Conservation (phyloP, 2,888 invertebrate genomes). For the Sarcophaga variegata region DNA sequence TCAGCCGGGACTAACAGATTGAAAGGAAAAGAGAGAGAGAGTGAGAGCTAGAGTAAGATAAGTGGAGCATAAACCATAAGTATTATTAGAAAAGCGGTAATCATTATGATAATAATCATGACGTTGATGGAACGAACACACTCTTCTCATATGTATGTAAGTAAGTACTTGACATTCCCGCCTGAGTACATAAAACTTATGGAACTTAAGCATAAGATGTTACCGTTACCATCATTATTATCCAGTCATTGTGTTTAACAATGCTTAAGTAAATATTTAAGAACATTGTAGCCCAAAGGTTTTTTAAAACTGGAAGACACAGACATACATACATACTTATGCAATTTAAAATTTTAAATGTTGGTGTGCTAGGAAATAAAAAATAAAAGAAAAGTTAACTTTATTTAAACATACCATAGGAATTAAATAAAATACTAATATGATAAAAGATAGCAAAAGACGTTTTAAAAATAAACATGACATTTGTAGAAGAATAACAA, state of each 20-base stretch:
- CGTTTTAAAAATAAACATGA: background rate
- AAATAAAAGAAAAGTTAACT: too few species aligned
- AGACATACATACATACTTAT: background rate
- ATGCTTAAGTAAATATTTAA: slow-evolving; percentile 58
- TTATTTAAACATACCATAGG: background rate
- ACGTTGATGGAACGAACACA: slow-evolving; percentile 23
- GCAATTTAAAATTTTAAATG: background rate
- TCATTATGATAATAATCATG: slow-evolving; percentile 31
- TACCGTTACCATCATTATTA: slow-evolving; percentile 26
- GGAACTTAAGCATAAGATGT: slow-evolving; percentile 5
- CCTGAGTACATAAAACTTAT: slow-evolving; percentile 31
- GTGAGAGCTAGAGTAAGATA: background rate
- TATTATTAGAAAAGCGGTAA: background rate
- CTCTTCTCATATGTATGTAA: background rate
- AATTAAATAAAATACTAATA: background rate
- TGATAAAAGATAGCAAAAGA: background rate
- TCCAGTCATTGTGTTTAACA: slow-evolving; percentile 6
- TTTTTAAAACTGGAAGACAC: background rate
- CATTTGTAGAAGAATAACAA: background rate
- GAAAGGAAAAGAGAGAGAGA: too few species aligned
- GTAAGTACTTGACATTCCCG: slow-evolving; percentile 53
- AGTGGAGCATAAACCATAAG: background rate
- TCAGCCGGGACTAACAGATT: background rate
- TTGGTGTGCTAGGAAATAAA: background rate
- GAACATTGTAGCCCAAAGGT: slow-evolving; percentile 40